Conservation (phyloP, 2,888 invertebrate species). For the Xestobium rufovillosum region DNA sequence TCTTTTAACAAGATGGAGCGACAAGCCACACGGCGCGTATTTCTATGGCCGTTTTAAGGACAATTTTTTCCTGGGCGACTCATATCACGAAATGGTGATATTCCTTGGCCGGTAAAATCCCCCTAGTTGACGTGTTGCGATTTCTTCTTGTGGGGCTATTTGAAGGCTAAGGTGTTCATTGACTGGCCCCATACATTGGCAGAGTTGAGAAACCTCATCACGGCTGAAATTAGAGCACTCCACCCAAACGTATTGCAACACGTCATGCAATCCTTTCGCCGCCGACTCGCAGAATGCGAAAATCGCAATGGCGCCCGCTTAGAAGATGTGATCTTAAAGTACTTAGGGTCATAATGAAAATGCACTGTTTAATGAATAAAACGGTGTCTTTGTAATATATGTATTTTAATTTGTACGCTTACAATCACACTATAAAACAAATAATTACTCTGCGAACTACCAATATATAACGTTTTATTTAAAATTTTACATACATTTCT, state of each 20-base stretch:
- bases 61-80: slow-evolving; percentile 1
- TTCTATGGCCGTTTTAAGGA: neutral
- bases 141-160: slow-evolving; percentile 1
- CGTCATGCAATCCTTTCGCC: slow-evolving; percentile 3
- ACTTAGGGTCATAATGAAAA: neutral
- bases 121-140: slow-evolving; percentile 1
- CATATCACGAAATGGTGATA: slow-evolving; percentile 1
- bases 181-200: slow-evolving; percentile 3
- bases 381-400: neutral
- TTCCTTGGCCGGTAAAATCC: slow-evolving; percentile 1
- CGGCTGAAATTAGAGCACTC: slow-evolving; percentile 1
- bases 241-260: neutral
- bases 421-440: no score
- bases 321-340: neutral
- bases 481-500: no score
- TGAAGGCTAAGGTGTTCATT: neutral
- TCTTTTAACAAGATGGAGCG: slow-evolving; percentile 2
- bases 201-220: neutral
- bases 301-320: neutral
- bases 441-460: no score
- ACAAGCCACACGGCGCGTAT: slow-evolving; percentile 1
- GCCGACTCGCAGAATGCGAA: slow-evolving; percentile 1
- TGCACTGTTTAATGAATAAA: slow-evolving; percentile 1
- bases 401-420: no score
- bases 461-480: no score